A percentile compares a stretch with the other conserved stretches of the same genome.
phyloP scores from a whole-genome alignment of 2,888 invertebrate genomes.

The Acleris holmiana region DNA sequence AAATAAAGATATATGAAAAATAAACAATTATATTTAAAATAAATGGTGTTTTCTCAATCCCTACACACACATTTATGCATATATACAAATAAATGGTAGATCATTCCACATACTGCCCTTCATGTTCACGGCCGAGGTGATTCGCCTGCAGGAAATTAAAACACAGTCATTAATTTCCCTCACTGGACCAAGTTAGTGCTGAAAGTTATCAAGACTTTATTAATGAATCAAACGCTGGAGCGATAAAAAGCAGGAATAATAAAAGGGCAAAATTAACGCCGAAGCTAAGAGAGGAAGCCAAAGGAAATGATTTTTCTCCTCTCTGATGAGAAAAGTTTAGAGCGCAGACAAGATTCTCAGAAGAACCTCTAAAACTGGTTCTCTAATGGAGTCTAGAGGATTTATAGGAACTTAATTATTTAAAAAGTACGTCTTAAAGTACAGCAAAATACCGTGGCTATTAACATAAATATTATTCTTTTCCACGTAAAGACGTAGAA shows the following conservation, averaged over 20 bases:
- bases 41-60: too few relatives aligned
- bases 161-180: slow-evolving; percentile 49
- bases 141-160: slow-evolving; percentile 35
- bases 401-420: slow-evolving; percentile 35
- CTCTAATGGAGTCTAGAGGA: slow-evolving; percentile 54
- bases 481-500: too few relatives aligned
- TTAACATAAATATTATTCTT: too few relatives aligned
- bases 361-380: slow-evolving; percentile 55
- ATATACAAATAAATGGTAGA: too few relatives aligned
- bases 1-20: too few relatives aligned
- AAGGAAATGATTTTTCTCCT: slow-evolving; percentile 55
- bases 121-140: slow-evolving; percentile 4
- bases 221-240: slow-evolving; percentile 54
- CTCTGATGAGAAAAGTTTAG: slow-evolving; percentile 62
- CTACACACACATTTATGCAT: too few relatives aligned
- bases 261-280: slow-evolving; percentile 49
- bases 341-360: slow-evolving; percentile 48
- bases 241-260: slow-evolving; percentile 49
- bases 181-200: slow-evolving; percentile 49
- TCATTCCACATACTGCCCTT: too few relatives aligned
- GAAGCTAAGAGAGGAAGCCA: slow-evolving; percentile 48
- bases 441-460: slow-evolving; percentile 4
- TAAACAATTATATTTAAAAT: too few relatives aligned
- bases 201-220: slow-evolving; percentile 51
- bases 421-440: neutral